These are phyloP conservation scores for Venturia canescens DNA, from an alignment of 1,140 invertebrate genomes.

Conservation along the genomic window DNA sequence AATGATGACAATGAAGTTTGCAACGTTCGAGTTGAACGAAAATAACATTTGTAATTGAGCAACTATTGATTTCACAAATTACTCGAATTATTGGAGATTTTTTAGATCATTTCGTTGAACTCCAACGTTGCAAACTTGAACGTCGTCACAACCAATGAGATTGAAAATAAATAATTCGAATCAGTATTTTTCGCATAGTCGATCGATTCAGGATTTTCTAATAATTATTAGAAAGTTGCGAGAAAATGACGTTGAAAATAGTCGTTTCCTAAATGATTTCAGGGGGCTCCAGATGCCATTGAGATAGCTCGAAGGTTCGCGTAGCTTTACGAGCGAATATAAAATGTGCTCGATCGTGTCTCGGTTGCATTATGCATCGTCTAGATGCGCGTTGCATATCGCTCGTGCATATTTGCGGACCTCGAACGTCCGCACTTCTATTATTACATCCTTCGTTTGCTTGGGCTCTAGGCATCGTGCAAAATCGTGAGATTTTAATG, in stretches of 20 bases:
- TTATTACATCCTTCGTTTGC: conserved; percentile 7
- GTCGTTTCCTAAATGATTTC: neutral
- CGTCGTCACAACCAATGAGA: too few relatives aligned
- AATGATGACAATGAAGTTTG: too few relatives aligned
- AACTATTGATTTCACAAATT: too few relatives aligned
- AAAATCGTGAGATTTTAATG: neutral
- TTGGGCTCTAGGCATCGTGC: conserved; percentile 1
- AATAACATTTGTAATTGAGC: too few relatives aligned
- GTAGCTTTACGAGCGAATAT: neutral
- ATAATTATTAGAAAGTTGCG: too few relatives aligned
- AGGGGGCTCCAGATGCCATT: neutral
- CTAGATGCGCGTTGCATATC: neutral
- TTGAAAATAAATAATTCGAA: too few relatives aligned
- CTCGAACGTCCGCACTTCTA: conserved; percentile 16
- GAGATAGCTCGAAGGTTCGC: neutral
- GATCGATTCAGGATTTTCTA: too few relatives aligned
- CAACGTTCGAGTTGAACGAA: too few relatives aligned
- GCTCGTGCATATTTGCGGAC: conserved; percentile 7
- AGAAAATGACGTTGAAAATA: neutral
- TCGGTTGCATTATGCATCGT: neutral
- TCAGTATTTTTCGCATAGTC: too few relatives aligned
- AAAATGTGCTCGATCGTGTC: conserved; percentile 10
- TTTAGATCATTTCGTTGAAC: too few relatives aligned
- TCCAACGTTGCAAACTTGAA: too few relatives aligned
- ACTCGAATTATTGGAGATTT: too few relatives aligned